Conservation (phyloP, 2,888 invertebrate genomes). For the Cerastoderma edule region DNA sequence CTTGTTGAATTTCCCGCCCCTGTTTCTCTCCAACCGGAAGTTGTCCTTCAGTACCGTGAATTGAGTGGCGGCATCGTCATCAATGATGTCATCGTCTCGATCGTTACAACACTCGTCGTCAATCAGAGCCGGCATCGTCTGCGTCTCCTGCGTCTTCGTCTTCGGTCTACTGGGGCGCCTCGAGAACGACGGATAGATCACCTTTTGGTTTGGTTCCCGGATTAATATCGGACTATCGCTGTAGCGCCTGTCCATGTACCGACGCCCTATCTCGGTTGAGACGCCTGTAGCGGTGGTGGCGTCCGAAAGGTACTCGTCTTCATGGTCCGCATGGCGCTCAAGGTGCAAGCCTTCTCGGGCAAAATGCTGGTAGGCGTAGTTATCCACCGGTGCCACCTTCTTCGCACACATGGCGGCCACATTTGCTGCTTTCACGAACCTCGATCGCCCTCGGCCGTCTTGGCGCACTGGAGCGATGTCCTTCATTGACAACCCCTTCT, state of each 20-base stretch:
- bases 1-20: background rate
- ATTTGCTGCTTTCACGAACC: slow-evolving; percentile 52
- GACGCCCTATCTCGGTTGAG: slow-evolving; percentile 16
- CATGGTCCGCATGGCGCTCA: slow-evolving; percentile 30
- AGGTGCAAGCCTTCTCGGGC: slow-evolving; percentile 19
- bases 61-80: slow-evolving; percentile 8
- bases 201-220: slow-evolving; percentile 26
- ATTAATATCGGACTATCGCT: slow-evolving; percentile 35
- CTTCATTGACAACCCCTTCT: slow-evolving; percentile 77
- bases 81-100: slow-evolving; percentile 1
- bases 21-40: slow-evolving; percentile 7
- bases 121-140: slow-evolving; percentile 32
- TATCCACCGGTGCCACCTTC: slow-evolving; percentile 17
- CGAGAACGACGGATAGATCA: too few relatives aligned
- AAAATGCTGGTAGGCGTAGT: slow-evolving; percentile 7
- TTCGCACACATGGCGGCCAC: slow-evolving; percentile 56
- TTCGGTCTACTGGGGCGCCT: slow-evolving; percentile 23
- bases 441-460: slow-evolving; percentile 43
- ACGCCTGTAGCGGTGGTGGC: slow-evolving; percentile 48
- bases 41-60: slow-evolving; percentile 1
- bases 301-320: slow-evolving; percentile 45
- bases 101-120: slow-evolving; percentile 17
- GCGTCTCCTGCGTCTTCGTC: slow-evolving; percentile 37
- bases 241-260: slow-evolving; percentile 32
- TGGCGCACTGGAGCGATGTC: slow-evolving; percentile 68